These are phyloP conservation scores for Boloria selene DNA, from an alignment of 2,888 invertebrate genomes.

Conservation along the genomic window DNA sequence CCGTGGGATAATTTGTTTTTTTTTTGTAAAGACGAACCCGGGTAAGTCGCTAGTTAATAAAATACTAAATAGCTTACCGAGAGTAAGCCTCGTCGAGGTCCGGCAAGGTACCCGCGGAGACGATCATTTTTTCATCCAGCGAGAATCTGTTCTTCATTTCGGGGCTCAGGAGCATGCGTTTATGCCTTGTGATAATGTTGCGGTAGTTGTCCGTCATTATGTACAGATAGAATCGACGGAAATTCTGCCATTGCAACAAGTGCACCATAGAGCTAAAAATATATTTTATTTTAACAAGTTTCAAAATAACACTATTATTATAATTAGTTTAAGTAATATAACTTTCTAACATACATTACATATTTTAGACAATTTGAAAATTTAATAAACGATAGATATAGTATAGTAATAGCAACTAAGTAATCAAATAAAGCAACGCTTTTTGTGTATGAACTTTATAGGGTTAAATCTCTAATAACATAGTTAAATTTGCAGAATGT, in stretches of 20 bases:
- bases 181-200: conserved; percentile 92
- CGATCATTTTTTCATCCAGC: conserved; percentile 90
- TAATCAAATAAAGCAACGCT: too few relatives aligned
- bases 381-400: too few relatives aligned
- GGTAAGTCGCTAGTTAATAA: background rate
- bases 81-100: conserved; percentile 96
- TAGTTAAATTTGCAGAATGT: background rate
- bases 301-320: background rate
- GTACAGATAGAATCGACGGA: conserved; percentile 94
- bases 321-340: too few relatives aligned
- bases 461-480: too few relatives aligned
- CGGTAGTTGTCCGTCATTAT: conserved; percentile 97
- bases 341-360: too few relatives aligned
- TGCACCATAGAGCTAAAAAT: conserved; percentile 88
- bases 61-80: conserved; percentile 70
- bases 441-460: too few relatives aligned
- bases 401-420: too few relatives aligned
- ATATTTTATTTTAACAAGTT: conserved; percentile 5
- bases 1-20: too few relatives aligned
- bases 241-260: conserved; percentile 93
- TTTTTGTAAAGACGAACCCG: too few relatives aligned
- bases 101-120: conserved; percentile 92
- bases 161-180: conserved; percentile 87
- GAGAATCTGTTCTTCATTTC: conserved; percentile 86
- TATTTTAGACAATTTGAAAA: too few relatives aligned